Evolutionary conservation across 2,888 invertebrate species (phyloP), one percentile per base, ranked within the genome.

Genomic region (Megastigmus dorsalis): DNA sequence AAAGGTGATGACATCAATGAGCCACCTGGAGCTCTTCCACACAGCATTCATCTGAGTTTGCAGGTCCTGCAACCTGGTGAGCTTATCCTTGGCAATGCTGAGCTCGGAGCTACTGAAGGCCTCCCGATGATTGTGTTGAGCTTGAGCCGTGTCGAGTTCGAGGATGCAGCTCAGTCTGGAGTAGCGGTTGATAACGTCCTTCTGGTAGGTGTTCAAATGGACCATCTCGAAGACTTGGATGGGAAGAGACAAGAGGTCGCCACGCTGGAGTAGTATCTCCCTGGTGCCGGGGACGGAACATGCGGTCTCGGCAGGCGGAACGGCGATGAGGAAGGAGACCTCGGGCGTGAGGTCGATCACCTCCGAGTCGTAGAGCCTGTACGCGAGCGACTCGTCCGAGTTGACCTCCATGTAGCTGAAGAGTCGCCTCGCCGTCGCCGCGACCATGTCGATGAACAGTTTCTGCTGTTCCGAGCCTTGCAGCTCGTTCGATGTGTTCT

Each of bases 21-120:
- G 91, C 99, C 99, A 99, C 18, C 99, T 92, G 50, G 96, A 94
- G 20, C 94, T 93, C 84, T 97, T 96, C 99, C 99, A 99, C 2
- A 96, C 93, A 0, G 92, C 89, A 83, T 98, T 98, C 54, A 98
- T 90, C 82, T 93, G 95, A 36, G 92, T 90, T 85, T 98, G 97
- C 48, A 97, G 91, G 65, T 95, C 95, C 84, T 95, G 94, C 30
- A 99, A 89, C 82, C 94, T 94, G 0, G 92, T 90, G 45, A 98
- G 89, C 72, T 96, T 92, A 82, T 96, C 95, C 88, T 95, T 97
- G 68, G 98, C 96, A 2, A 93, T 91, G 77, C 93, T 93, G 28
- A 98, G 88, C 87, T 98, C 98, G 3, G 92, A 92, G 66, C 95
- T 93, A 2, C 97, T 97, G 88, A 98, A 98, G 0, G 98, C 98